Conservation (phyloP, 1,140 invertebrate species). For the Palaemon carinicauda region DNA sequence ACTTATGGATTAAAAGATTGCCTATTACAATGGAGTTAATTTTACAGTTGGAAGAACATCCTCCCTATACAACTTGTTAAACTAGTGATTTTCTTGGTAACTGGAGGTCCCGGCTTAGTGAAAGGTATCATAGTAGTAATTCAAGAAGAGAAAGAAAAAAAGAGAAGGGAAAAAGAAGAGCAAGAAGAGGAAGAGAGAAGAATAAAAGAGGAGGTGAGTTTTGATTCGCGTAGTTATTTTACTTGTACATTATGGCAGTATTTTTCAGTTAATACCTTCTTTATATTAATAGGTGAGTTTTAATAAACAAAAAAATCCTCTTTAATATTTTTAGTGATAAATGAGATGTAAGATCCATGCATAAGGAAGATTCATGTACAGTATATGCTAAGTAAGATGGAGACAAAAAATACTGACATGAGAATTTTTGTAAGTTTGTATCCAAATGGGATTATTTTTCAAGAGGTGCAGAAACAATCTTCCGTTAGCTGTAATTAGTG, state of each 20-base stretch:
- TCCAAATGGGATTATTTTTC: too few relatives aligned
- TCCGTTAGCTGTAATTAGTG: too few relatives aligned
- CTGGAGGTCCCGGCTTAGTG: conserved; percentile 63
- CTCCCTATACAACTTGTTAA: conserved; percentile 83
- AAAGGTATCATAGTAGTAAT: conserved; percentile 65
- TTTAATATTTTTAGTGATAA: too few relatives aligned
- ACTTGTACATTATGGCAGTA: neutral
- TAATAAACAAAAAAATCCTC: too few relatives aligned
- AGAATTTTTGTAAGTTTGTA: too few relatives aligned
- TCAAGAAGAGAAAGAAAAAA: conserved; percentile 62
- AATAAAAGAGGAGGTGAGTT: conserved; percentile 15
- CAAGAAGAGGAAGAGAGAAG: conserved; percentile 16
- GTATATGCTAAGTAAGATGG: too few relatives aligned
- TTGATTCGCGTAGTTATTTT: neutral
- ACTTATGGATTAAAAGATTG: neutral
- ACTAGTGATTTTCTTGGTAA: conserved; percentile 66
- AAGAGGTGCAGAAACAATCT: too few relatives aligned
- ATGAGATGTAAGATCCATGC: too few relatives aligned
- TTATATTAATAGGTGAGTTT: neutral
- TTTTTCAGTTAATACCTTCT: neutral
- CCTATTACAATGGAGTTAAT: neutral
- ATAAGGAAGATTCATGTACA: too few relatives aligned
- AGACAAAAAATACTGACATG: too few relatives aligned
- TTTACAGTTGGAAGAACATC: conserved; percentile 75
- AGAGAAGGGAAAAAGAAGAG: conserved; percentile 55